Percentiles rank a stretch among this genome's conserved stretches.
Conservation (phyloP, 1,140 invertebrate species). For the Meloidogyne hapla region DNA sequence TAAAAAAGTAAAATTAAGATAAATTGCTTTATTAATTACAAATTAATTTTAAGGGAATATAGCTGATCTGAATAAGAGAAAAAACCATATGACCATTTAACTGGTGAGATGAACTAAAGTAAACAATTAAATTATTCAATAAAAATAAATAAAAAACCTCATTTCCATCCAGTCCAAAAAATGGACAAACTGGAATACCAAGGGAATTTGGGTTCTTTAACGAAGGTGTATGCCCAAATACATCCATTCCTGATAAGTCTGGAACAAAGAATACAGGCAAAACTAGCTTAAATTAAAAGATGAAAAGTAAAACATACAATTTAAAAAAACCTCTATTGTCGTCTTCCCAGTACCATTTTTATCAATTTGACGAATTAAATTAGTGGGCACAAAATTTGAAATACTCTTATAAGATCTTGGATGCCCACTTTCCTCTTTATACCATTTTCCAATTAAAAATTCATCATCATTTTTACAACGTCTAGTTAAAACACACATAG, state of each 20-base stretch:
- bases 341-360: not conserved
- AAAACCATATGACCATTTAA: conserved; percentile 1
- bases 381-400: not conserved
- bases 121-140: not conserved
- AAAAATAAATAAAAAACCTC: not conserved
- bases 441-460: conserved; percentile 6
- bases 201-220: not conserved
- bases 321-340: not conserved
- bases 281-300: not conserved
- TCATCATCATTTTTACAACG: not conserved
- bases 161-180: not conserved
- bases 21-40: not conserved
- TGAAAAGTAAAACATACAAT: not conserved
- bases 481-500: not conserved
- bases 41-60: conserved; percentile 1
- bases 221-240: not conserved
- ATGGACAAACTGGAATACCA: not conserved
- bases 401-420: not conserved
- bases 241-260: conserved; percentile 2
- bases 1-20: not conserved
- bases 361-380: not conserved
- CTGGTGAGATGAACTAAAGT: not conserved
- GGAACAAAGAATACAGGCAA: not conserved
- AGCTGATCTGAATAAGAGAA: not conserved
- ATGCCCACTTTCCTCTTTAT: not conserved